Percentiles rank a stretch among this genome's conserved stretches.
phyloP scores from a whole-genome alignment of 1,140 invertebrate genomes.

The Bombus ignitus region DNA sequence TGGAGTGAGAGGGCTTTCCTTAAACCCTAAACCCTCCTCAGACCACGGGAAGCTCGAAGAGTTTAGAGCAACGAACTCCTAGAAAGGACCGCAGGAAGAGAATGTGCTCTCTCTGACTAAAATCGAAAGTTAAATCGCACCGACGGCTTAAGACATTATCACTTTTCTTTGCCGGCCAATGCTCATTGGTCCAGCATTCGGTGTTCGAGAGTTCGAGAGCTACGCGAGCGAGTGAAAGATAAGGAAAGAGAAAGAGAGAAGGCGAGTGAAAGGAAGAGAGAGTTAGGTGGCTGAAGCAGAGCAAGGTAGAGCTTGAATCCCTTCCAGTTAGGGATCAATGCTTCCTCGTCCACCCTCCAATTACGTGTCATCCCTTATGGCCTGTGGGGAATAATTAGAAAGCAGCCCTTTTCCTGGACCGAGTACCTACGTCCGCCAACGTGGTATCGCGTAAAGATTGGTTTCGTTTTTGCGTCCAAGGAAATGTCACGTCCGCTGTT shows the following conservation, averaged over 20 bases:
- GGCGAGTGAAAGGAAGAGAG: neutral
- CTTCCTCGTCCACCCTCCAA: constrained; percentile 79
- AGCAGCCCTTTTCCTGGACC: constrained; percentile 70
- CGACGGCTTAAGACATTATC: constrained; percentile 81
- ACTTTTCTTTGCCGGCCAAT: constrained; percentile 79
- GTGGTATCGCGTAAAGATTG: constrained; percentile 40
- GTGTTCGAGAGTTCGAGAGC: constrained; percentile 54
- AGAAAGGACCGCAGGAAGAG: constrained; percentile 61
- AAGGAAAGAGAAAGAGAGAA: neutral
- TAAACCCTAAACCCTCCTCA: constrained; percentile 81
- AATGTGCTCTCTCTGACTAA: constrained; percentile 68
- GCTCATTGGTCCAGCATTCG: constrained; percentile 67
- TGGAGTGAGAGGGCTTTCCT: constrained; percentile 75
- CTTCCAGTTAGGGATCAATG: constrained; percentile 76
- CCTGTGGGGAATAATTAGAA: constrained; percentile 81
- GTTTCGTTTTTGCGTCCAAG: constrained; percentile 51
- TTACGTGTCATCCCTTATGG: constrained; percentile 79
- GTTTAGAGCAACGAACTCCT: constrained; percentile 77
- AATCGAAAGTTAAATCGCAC: constrained; percentile 82
- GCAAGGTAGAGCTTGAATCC: constrained; percentile 68
- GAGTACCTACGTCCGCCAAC: constrained; percentile 32
- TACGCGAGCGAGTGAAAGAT: constrained; percentile 24
- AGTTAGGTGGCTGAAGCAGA: constrained; percentile 7
- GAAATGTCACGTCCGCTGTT: constrained; percentile 37
- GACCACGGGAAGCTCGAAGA: constrained; percentile 73